Evolutionary conservation across 1,140 invertebrate species (phyloP).

Genomic region (Brachionus rotundiformis): DNA sequence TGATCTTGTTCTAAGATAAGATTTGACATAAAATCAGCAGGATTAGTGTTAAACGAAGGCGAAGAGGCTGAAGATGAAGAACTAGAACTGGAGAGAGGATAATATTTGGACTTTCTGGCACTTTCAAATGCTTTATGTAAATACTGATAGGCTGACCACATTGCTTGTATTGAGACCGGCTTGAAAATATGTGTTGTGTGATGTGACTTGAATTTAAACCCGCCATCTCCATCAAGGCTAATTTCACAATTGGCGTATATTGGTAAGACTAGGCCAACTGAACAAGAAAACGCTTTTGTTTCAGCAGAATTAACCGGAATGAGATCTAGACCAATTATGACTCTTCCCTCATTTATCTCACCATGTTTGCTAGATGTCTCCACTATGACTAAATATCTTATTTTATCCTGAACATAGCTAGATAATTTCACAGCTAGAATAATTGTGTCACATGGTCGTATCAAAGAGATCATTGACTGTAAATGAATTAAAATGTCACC

Average conservation of each 20-base stretch:
- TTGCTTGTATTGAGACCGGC: conserved; percentile 40
- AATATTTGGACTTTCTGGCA: conserved; percentile 25
- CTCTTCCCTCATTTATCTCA: conserved; percentile 12
- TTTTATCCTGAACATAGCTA: conserved; percentile 43
- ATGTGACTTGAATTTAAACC: conserved; percentile 50
- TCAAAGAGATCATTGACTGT: conserved; percentile 45
- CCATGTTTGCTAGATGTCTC: conserved; percentile 18
- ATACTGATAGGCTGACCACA: conserved; percentile 51
- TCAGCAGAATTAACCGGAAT: neutral
- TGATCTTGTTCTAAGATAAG: neutral
- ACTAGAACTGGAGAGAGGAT: conserved; percentile 11
- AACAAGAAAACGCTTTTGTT: neutral
- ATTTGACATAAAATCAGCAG: conserved; percentile 3
- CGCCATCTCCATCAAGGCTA: conserved; percentile 40
- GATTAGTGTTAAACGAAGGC: neutral
- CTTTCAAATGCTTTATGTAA: conserved; percentile 48
- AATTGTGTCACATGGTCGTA: conserved; percentile 40
- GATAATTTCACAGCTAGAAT: conserved; percentile 43
- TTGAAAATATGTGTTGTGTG: conserved; percentile 50
- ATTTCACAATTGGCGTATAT: conserved; percentile 51
- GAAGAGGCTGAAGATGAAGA: conserved; percentile 16
- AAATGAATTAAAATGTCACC: conserved; percentile 51
- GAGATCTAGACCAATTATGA: conserved; percentile 33
- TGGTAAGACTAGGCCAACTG: conserved; percentile 21
- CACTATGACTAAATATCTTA: conserved; percentile 47